Percentiles rank a stretch among this genome's conserved stretches.
Evolutionary conservation across 2,797 vertebrate genomes (phyloP).

Genomic region (Poecilia gillii): DNA sequence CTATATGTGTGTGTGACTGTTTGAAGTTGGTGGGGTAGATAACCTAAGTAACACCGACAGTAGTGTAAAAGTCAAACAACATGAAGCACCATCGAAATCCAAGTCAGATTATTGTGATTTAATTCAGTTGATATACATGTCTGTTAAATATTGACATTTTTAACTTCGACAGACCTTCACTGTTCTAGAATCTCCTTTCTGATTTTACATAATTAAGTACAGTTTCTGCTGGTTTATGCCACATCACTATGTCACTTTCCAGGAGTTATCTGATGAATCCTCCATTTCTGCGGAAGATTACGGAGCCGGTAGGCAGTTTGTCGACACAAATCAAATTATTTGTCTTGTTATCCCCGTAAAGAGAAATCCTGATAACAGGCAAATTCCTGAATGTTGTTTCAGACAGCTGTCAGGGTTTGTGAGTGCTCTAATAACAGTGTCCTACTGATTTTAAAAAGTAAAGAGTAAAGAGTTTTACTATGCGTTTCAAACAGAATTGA

Average conservation of each 20-base stretch:
- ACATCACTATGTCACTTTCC: background rate
- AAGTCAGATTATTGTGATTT: background rate
- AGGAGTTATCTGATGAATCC: background rate
- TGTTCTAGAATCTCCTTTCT: background rate
- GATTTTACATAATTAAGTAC: background rate
- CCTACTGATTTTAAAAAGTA: background rate
- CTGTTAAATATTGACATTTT: background rate
- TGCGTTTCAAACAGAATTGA: background rate
- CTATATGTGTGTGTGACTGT: slow-evolving; percentile 34
- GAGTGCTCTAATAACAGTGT: background rate
- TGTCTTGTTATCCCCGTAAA: background rate
- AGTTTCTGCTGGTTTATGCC: background rate
- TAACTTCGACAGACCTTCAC: background rate
- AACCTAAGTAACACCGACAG: slow-evolving; percentile 37
- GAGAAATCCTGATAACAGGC: background rate
- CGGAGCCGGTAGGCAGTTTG: background rate
- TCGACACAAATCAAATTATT: background rate
- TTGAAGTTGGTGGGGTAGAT: slow-evolving; percentile 32
- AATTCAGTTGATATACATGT: background rate
- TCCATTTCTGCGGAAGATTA: background rate
- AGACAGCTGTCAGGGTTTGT: background rate
- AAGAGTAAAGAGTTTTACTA: background rate
- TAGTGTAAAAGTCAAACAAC: background rate
- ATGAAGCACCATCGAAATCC: background rate
- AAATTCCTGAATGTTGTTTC: background rate